Base-by-base conservation (phyloP, 2,888 invertebrate species). In the Globia sparganii region DNA sequence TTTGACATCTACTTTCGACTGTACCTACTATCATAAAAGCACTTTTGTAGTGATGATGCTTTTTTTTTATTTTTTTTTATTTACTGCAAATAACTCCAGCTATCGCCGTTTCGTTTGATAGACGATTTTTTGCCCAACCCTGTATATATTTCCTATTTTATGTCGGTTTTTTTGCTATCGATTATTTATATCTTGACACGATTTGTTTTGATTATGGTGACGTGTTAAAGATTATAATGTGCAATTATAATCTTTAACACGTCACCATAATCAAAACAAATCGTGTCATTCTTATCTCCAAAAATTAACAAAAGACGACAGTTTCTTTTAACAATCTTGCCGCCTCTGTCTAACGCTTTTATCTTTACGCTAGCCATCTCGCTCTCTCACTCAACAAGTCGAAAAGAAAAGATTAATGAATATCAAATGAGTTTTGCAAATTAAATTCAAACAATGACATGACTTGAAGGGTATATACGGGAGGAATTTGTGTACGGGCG, bases 331-430 rank as follows among this genome's bases (percentile, higher is more conserved):
- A 1, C 3, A n/a, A 58, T 62, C 4, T n/a, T 25, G 15, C 34
- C 40, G 15, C 58, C 81, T 66, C 61, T 18, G 4, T 78, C 72
- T 56, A 8, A n/a, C 2, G 6, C 43, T 0, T 62, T 68, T 9
- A 59, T 37, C 15, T 9, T 43, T 28, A 37, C 5, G 28, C 2
- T 15, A 6, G n/a, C 72, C 40, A 53, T 64, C 72, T 67, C 74
- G 5, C 43, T 81, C 71, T 28, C 61, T 43, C 76, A 67, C 68
- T 85, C 87, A 88, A 88, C 89, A 89, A 90, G 88, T 88, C 89
- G 75, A 86, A 88, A 88, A 86, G 77, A 84, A 85, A 87, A 91
- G 90, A 89, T 90, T 89, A 92, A 92, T 92, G 93, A 91, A 92
- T 91, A 89, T 69, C 46, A 85, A 89, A 92, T 91, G 91, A 92